A percentile compares a stretch with the other conserved stretches of the same genome.
Evolutionary conservation across 92 coral and sea anemone genomes (phyloP).

Genomic region (Actinernus sp.): DNA sequence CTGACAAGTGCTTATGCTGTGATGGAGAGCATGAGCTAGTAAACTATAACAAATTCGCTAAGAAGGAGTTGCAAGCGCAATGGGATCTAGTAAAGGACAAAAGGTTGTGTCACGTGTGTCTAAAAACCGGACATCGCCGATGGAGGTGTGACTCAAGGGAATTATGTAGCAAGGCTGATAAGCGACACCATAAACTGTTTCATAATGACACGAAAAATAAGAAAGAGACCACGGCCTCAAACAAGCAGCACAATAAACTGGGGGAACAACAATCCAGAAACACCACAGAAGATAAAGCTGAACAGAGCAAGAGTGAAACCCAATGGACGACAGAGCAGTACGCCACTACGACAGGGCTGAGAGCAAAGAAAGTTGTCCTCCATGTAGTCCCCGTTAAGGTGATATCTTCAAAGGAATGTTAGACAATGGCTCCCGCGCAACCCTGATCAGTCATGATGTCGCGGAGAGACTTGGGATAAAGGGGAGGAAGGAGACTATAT

Average conservation of each 20-base stretch:
- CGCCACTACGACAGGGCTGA: constrained; percentile 26
- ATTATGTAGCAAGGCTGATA: too few relatives aligned
- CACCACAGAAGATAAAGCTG: too few relatives aligned
- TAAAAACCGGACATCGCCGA: constrained; percentile 37
- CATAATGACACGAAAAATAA: too few relatives aligned
- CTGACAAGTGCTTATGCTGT: constrained; percentile 11
- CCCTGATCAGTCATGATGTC: too few relatives aligned
- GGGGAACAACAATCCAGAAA: too few relatives aligned
- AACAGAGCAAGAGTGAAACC: neutral
- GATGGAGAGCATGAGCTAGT: constrained; percentile 4
- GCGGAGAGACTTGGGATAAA: too few relatives aligned
- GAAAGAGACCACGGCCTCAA: too few relatives aligned
- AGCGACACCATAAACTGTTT: too few relatives aligned
- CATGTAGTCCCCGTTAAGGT: constrained; percentile 63
- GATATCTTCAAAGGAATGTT: constrained; percentile 35
- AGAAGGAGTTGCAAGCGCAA: constrained; percentile 2
- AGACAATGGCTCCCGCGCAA: constrained; percentile 63
- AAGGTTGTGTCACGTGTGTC: constrained; percentile 36
- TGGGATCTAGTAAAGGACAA: constrained; percentile 30
- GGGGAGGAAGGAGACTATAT: too few relatives aligned
- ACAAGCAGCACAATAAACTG: constrained; percentile 19
- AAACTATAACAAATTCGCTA: neutral
- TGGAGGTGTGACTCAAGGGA: too few relatives aligned
- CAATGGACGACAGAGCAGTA: constrained; percentile 39
- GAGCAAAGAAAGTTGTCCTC: constrained; percentile 24